phyloP scores from a whole-genome alignment of 1,140 invertebrate genomes.

The Magallana ariakensis region DNA sequence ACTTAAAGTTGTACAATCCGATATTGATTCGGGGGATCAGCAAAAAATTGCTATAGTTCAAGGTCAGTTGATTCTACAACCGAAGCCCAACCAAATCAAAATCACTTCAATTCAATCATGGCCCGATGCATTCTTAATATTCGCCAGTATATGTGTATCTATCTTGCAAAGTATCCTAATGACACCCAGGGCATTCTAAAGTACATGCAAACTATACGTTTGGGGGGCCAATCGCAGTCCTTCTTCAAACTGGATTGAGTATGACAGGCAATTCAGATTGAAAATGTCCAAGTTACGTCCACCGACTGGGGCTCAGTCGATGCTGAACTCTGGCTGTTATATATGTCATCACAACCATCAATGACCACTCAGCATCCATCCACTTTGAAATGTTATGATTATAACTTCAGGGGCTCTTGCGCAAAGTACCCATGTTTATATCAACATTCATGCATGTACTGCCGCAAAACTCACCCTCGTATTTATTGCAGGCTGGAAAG shows the following conservation, averaged over 20 bases:
- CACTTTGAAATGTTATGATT: slow-evolving; percentile 28
- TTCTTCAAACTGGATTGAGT: neutral
- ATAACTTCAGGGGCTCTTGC: slow-evolving; percentile 27
- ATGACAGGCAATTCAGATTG: slow-evolving; percentile 10
- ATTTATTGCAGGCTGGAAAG: neutral
- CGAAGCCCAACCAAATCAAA: neutral
- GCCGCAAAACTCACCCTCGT: slow-evolving; percentile 7
- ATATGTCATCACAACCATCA: neutral
- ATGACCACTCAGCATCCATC: neutral
- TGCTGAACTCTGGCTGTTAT: too few relatives aligned
- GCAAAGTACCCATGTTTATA: slow-evolving; percentile 12
- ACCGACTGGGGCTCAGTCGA: too few relatives aligned
- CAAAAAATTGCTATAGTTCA: neutral
- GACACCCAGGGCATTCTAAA: slow-evolving; percentile 30
- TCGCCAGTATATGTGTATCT: slow-evolving; percentile 15
- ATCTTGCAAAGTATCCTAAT: neutral
- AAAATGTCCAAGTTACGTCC: too few relatives aligned
- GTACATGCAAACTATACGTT: slow-evolving; percentile 42
- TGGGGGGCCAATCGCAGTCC: slow-evolving; percentile 30
- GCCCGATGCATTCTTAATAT: slow-evolving; percentile 39
- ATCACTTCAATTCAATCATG: slow-evolving; percentile 22
- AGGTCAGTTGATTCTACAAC: neutral
- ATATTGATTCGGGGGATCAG: neutral
- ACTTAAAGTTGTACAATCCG: neutral
- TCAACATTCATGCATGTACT: slow-evolving; percentile 11